phyloP scores from a whole-genome alignment of 2,888 invertebrate species.

The Lathronympha strigana region DNA sequence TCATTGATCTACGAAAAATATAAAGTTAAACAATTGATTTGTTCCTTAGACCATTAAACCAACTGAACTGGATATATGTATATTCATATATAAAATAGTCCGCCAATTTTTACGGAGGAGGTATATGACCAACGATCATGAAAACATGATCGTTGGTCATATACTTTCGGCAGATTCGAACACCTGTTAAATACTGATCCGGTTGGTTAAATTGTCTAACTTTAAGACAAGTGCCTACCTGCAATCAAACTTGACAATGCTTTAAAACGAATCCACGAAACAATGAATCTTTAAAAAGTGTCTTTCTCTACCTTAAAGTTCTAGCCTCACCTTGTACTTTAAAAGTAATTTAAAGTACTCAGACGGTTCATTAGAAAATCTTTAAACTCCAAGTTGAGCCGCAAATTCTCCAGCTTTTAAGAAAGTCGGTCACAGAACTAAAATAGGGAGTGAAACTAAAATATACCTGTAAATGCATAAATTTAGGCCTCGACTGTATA shows the following conservation, averaged over 20 bases:
- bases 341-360: conserved; percentile 38
- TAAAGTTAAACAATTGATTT: too few relatives aligned
- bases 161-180: too few relatives aligned
- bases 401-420: conserved; percentile 8
- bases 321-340: conserved; percentile 19
- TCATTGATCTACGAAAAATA: too few relatives aligned
- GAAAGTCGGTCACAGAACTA: conserved; percentile 3
- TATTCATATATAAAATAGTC: too few relatives aligned
- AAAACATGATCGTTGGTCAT: too few relatives aligned
- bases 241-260: conserved; percentile 1
- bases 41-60: too few relatives aligned
- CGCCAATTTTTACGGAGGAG: too few relatives aligned
- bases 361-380: conserved; percentile 30
- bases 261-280: neutral
- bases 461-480: neutral
- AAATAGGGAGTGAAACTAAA: neutral
- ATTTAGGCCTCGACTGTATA: neutral
- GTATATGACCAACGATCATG: too few relatives aligned
- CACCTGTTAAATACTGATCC: too few relatives aligned
- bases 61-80: too few relatives aligned
- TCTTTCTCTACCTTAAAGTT: conserved; percentile 4
- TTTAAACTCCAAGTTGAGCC: conserved; percentile 17
- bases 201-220: too few relatives aligned
- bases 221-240: too few relatives aligned
- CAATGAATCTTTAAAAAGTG: neutral